Evolutionary conservation across 2,888 invertebrate genomes (phyloP).

Genomic region (Euspilapteryx auroguttella): DNA sequence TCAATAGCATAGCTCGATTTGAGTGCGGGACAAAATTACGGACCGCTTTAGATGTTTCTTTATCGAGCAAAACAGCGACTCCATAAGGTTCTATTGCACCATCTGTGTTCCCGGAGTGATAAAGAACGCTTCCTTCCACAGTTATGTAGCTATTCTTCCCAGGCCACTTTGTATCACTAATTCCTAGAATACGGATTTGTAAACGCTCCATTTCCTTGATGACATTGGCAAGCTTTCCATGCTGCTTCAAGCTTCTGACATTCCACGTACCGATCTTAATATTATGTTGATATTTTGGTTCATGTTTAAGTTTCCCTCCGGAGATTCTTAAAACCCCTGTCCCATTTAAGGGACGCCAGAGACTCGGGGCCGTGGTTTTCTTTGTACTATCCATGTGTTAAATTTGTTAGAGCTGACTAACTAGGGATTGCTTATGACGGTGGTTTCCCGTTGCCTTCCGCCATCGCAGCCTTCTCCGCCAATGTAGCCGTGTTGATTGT

Average conservation of each 20-base stretch:
- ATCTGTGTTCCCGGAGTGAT: background rate
- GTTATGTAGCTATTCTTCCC: background rate
- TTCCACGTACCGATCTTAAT: background rate
- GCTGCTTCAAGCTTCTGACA: background rate
- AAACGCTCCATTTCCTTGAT: background rate
- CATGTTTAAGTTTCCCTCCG: no score
- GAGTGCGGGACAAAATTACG: background rate
- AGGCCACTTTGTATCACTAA: background rate
- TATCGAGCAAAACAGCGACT: background rate
- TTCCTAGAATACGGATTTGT: background rate
- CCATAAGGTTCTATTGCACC: background rate
- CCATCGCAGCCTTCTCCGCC: constrained; percentile 5
- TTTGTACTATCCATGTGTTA: background rate
- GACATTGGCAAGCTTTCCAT: background rate
- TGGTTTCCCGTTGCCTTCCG: constrained; percentile 1
- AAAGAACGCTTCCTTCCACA: background rate
- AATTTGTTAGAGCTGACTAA: background rate
- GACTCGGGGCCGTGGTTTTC: background rate
- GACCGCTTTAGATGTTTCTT: background rate
- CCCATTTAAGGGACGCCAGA: no score
- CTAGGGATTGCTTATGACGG: background rate
- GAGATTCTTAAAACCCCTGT: constrained; percentile 1
- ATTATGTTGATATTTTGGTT: background rate
- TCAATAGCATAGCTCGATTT: background rate
- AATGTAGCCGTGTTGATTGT: constrained; percentile 6